Evolutionary conservation across 2,797 vertebrate genomes (phyloP).

Genomic region (Pristis pectinata): DNA sequence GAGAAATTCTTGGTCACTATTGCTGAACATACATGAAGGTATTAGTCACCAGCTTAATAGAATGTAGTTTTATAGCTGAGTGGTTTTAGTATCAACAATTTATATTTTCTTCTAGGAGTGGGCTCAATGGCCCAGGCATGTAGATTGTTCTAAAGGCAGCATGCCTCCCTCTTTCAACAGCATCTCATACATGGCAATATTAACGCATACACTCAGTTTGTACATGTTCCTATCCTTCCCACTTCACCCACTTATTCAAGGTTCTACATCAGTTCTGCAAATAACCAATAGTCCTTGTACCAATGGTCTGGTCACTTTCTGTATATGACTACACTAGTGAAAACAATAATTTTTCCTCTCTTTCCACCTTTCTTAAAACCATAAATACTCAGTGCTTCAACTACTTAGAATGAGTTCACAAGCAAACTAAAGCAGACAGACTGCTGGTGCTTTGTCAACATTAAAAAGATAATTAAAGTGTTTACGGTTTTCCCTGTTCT

Average conservation of each 20-base stretch:
- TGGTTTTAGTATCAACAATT: too few relatives aligned
- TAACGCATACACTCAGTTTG: not conserved
- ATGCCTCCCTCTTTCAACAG: not conserved
- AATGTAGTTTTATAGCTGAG: too few relatives aligned
- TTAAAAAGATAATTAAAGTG: not conserved
- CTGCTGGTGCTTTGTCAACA: not conserved
- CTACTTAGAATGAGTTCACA: not conserved
- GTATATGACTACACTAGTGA: not conserved
- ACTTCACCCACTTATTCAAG: too few relatives aligned
- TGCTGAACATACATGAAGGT: too few relatives aligned
- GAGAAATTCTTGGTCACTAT: too few relatives aligned
- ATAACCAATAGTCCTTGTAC: not conserved
- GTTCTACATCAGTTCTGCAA: not conserved
- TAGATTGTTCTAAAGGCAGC: not conserved
- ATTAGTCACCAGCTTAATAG: too few relatives aligned
- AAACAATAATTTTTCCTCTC: not conserved
- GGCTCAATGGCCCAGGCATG: not conserved
- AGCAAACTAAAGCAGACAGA: not conserved
- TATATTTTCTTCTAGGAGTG: not conserved
- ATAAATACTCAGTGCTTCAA: not conserved
- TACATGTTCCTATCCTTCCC: not conserved
- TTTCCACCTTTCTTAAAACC: not conserved
- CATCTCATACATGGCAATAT: not conserved
- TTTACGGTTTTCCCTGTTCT: not conserved
- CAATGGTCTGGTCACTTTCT: not conserved